Conservation (phyloP, 2,113 vertebrate species). For the Eulacestoma nigropectus region DNA sequence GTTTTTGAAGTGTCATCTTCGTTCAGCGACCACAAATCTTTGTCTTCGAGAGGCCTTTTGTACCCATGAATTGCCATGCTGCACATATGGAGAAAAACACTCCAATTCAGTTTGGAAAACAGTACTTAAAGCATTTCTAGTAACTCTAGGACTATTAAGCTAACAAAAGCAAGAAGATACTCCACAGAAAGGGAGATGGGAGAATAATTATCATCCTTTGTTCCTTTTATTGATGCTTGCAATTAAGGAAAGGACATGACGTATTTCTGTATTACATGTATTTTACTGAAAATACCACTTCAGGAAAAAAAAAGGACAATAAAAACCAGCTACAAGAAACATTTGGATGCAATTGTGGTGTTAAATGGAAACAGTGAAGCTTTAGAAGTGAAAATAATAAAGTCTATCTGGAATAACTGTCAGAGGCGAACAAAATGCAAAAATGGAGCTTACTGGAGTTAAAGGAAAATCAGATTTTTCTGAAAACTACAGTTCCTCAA, state of each 20-base stretch:
- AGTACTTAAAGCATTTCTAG: background rate
- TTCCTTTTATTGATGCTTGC: background rate
- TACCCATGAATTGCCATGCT: slow-evolving; percentile 91
- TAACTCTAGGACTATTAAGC: background rate
- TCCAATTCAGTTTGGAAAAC: background rate
- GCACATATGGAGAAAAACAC: background rate
- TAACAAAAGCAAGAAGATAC: background rate
- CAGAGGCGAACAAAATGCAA: background rate
- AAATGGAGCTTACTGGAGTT: background rate
- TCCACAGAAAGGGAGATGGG: background rate
- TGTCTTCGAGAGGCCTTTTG: slow-evolving; percentile 82
- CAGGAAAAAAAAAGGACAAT: background rate
- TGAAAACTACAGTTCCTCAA: background rate
- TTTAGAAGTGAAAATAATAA: background rate
- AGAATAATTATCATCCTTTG: background rate
- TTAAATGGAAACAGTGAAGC: background rate
- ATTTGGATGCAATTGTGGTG: background rate
- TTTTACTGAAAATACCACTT: background rate
- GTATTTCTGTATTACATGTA: background rate
- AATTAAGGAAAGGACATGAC: background rate
- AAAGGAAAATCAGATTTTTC: background rate
- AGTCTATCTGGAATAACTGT: background rate
- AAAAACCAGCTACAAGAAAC: background rate
- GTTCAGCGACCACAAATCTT: slow-evolving; percentile 92
- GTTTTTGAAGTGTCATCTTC: slow-evolving; percentile 77